Percentiles rank a stretch among this genome's conserved stretches.
Evolutionary conservation across 2,888 invertebrate species (phyloP).

Genomic region (Eudemis profundana): DNA sequence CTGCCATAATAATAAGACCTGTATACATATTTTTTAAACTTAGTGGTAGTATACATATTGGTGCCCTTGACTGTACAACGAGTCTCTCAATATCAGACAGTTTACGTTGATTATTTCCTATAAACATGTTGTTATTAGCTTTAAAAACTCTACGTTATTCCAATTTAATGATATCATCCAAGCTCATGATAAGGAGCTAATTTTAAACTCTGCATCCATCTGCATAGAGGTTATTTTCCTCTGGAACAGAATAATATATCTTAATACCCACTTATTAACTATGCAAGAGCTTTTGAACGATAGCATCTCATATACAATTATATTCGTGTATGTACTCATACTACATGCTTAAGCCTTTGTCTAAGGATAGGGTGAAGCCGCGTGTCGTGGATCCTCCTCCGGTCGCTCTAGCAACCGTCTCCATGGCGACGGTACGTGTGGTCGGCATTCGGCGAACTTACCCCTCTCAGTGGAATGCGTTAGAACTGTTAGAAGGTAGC

Average conservation of each 20-base stretch:
- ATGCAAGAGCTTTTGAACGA: conserved; percentile 6
- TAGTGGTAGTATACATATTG: too few species aligned
- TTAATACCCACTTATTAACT: conserved; percentile 9
- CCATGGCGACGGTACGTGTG: conserved; percentile 48
- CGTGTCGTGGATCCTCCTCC: conserved; percentile 14
- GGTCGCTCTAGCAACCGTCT: conserved; percentile 46
- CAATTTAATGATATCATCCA: background rate
- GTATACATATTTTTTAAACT: too few species aligned
- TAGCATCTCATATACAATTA: background rate
- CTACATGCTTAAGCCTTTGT: conserved; percentile 45
- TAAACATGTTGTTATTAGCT: background rate
- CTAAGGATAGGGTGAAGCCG: conserved; percentile 15
- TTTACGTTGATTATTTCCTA: background rate
- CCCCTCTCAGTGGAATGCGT: conserved; percentile 19
- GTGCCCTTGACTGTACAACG: too few species aligned
- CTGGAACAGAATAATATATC: background rate
- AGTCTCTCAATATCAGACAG: background rate
- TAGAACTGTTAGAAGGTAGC: conserved; percentile 9
- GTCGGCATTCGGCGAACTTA: conserved; percentile 26
- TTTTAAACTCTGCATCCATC: background rate
- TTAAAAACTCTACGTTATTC: background rate
- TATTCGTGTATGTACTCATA: background rate
- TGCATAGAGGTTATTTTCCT: background rate
- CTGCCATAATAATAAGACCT: too few species aligned
- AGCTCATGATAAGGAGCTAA: background rate